A percentile compares a stretch with the other conserved stretches of the same genome.
Evolutionary conservation across 1,140 invertebrate genomes (phyloP).

Genomic region (Zelostemma sp.): DNA sequence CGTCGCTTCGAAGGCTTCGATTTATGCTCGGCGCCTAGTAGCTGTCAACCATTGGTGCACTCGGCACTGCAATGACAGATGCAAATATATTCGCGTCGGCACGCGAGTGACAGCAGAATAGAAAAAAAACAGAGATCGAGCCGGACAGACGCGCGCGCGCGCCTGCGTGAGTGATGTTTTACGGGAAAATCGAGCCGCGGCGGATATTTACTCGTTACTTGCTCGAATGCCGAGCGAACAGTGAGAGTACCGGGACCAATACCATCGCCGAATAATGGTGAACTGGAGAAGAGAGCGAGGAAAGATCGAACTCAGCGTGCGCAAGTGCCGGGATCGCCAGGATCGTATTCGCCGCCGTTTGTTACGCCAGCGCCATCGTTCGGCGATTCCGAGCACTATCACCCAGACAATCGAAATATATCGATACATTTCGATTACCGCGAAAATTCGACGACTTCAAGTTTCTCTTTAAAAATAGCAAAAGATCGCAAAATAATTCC

Average conservation of each 20-base stretch:
- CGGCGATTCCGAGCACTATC: too few species aligned
- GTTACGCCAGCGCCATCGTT: too few species aligned
- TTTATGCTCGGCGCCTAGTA: too few species aligned
- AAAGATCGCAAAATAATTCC: too few species aligned
- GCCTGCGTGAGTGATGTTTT: conserved; percentile 19
- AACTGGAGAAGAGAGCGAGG: not conserved
- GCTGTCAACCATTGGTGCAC: conserved; percentile 10
- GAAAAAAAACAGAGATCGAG: conserved; percentile 23
- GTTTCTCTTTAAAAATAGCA: too few species aligned
- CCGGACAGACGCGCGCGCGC: conserved; percentile 22
- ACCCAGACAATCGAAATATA: too few species aligned
- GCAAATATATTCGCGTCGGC: conserved; percentile 15
- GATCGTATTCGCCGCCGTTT: conserved; percentile 12
- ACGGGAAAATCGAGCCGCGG: conserved; percentile 12
- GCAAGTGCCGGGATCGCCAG: conserved; percentile 8
- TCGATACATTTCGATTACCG: too few species aligned
- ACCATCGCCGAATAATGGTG: conserved; percentile 15
- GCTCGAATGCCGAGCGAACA: conserved; percentile 37
- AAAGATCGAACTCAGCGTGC: conserved; percentile 8
- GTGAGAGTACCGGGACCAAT: conserved; percentile 15
- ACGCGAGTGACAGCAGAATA: conserved; percentile 19
- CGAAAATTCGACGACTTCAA: too few species aligned
- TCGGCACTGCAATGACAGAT: conserved; percentile 21
- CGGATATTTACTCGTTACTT: conserved; percentile 17
- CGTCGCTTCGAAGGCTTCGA: too few species aligned